Percentiles rank a stretch among this genome's conserved stretches.
These are phyloP conservation scores for Parazoanthus darwini DNA, from an alignment of 92 coral and sea anemone species.

Conservation along the genomic window DNA sequence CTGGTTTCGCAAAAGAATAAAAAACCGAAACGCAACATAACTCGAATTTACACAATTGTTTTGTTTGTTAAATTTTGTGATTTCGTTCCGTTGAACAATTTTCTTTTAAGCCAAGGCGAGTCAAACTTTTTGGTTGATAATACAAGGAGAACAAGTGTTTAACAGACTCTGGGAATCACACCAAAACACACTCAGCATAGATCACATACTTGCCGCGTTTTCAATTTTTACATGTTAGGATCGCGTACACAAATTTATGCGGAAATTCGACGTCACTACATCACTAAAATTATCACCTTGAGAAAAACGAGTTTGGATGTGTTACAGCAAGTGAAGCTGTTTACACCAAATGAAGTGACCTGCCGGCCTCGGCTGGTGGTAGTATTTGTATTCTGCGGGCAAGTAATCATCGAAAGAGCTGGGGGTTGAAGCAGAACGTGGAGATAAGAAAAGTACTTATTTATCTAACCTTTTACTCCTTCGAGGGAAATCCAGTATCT, in stretches of 20 bases:
- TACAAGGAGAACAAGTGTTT: neutral
- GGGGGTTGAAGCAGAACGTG: no score
- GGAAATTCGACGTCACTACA: neutral
- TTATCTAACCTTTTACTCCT: neutral
- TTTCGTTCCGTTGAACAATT: neutral
- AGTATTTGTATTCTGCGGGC: neutral
- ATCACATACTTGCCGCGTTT: neutral
- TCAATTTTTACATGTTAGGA: neutral
- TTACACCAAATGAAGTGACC: neutral
- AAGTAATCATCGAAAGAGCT: neutral
- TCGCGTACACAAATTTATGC: neutral
- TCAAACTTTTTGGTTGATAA: constrained; percentile 4
- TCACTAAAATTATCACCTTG: neutral
- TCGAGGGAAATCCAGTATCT: neutral
- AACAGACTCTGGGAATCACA: neutral
- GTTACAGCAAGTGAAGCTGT: neutral
- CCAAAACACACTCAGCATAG: neutral
- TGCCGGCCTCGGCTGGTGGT: neutral
- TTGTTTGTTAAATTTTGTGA: neutral
- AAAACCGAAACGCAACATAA: neutral
- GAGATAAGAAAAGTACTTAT: no score
- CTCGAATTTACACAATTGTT: neutral
- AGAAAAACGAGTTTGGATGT: neutral
- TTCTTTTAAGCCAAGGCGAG: no score
- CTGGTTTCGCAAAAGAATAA: neutral